A percentile compares a stretch with the other conserved stretches of the same genome.
Evolutionary conservation across 2,797 vertebrate genomes (phyloP).

Genomic region (Paratrypauchen microcephalus): DNA sequence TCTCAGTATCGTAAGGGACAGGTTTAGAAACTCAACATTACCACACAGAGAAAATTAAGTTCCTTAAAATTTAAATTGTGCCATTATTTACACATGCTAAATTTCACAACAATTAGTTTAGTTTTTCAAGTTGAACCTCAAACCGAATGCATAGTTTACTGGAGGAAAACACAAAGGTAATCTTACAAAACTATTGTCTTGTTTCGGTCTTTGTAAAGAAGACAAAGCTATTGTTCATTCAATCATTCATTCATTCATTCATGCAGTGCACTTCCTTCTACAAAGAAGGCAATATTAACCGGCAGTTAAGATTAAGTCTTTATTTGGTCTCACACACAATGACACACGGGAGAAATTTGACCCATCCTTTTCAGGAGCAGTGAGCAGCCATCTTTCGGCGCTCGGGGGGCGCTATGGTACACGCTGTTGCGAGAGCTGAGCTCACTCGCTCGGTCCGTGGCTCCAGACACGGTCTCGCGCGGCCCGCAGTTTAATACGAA

Average conservation of each 20-base stretch:
- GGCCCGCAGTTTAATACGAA: too few species aligned
- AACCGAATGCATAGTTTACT: slow-evolving; percentile 46
- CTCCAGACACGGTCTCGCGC: too few species aligned
- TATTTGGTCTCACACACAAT: too few species aligned
- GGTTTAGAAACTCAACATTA: slow-evolving; percentile 58
- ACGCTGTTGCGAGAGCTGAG: too few species aligned
- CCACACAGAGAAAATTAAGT: slow-evolving; percentile 48
- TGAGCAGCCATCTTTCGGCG: too few species aligned
- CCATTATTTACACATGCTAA: slow-evolving; percentile 48
- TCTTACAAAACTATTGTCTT: not conserved
- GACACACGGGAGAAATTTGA: too few species aligned
- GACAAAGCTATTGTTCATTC: not conserved
- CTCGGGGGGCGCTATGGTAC: too few species aligned
- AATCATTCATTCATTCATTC: not conserved
- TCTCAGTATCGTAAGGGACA: slow-evolving; percentile 23
- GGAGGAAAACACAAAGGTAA: not conserved
- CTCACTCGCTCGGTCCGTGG: too few species aligned
- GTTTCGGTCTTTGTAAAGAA: slow-evolving; percentile 18
- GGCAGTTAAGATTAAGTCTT: too few species aligned
- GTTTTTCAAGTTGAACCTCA: slow-evolving; percentile 6
- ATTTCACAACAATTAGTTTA: slow-evolving; percentile 13
- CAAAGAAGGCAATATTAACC: not conserved
- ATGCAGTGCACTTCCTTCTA: slow-evolving; percentile 21
- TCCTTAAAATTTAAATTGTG: slow-evolving; percentile 48
- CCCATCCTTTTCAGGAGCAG: too few species aligned